Evolutionary conservation across 2,113 vertebrate genomes (phyloP).

Genomic region (Apteryx mantelli): DNA sequence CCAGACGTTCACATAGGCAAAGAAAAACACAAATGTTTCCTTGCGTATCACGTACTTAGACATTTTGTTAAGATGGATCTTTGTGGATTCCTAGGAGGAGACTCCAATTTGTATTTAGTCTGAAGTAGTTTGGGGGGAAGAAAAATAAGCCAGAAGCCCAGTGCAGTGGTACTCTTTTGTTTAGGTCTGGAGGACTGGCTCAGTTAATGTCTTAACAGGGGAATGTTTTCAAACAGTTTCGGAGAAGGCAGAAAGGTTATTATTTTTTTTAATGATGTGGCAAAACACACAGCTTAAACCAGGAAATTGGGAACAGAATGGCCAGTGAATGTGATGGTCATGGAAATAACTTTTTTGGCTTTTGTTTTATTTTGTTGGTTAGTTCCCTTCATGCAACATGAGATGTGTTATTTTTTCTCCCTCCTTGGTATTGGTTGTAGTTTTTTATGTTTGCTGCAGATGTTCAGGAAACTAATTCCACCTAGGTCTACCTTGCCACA

Average conservation of each 20-base stretch:
- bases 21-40: constrained; percentile 55
- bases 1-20: constrained; percentile 35
- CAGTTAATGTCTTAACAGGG: not conserved
- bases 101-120: constrained; percentile 72
- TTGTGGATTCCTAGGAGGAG: constrained; percentile 59
- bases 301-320: constrained; percentile 13
- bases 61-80: constrained; percentile 67
- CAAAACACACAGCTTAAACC: constrained; percentile 32
- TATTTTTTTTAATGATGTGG: constrained; percentile 49
- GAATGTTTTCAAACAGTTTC: constrained; percentile 37
- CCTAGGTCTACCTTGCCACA: constrained; percentile 50
- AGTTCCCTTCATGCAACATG: constrained; percentile 4
- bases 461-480: constrained; percentile 75
- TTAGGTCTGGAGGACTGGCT: constrained; percentile 42
- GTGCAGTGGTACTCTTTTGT: constrained; percentile 52
- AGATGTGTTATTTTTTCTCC: constrained; percentile 3
- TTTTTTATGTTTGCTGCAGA: constrained; percentile 66
- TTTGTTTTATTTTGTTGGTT: constrained; percentile 5
- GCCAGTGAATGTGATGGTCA: not conserved
- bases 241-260: constrained; percentile 21
- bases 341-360: not conserved
- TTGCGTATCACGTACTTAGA: constrained; percentile 44
- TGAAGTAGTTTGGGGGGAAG: constrained; percentile 7
- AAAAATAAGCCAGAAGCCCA: not conserved
- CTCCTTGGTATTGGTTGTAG: not conserved